A percentile compares a stretch with the other conserved stretches of the same genome.
phyloP scores from a whole-genome alignment of 2,113 vertebrate genomes.

The Erythrocercus mccallii region DNA sequence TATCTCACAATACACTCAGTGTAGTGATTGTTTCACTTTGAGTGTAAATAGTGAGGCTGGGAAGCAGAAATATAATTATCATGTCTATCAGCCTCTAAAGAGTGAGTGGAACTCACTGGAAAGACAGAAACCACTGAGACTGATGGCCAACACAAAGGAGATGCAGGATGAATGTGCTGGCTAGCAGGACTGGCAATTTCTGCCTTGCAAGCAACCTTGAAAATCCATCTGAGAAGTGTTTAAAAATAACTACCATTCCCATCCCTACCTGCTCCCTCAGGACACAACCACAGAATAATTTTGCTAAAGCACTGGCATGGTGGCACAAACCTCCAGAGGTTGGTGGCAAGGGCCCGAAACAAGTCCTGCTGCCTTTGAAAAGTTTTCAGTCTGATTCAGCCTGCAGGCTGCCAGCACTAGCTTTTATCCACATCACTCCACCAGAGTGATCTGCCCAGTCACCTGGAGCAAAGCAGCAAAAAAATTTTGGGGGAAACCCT shows the following conservation, averaged over 20 bases:
- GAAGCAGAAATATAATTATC: not conserved
- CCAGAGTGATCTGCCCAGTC: not conserved
- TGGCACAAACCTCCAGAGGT: not conserved
- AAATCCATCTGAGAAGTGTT: not conserved
- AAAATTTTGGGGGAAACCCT: not conserved
- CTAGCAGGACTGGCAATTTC: not conserved
- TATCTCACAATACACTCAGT: not conserved
- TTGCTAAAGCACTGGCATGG: fast-evolving
- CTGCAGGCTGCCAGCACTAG: not conserved
- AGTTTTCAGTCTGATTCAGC: not conserved
- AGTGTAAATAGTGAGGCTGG: not conserved
- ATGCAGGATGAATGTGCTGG: fast-evolving
- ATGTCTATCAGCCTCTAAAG: not conserved
- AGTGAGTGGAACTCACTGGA: not conserved
- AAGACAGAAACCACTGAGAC: not conserved
- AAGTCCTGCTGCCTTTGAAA: not conserved
- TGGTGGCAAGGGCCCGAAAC: not conserved
- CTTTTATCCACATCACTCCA: not conserved
- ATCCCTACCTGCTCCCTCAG: not conserved
- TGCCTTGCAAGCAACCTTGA: not conserved
- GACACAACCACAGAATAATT: not conserved
- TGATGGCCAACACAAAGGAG: not conserved
- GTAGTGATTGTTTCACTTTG: not conserved
- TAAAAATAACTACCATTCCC: not conserved
- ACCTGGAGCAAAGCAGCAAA: not conserved